These are phyloP conservation scores for Cotesia chilonis DNA, from an alignment of 1,140 invertebrate genomes.

Conservation along the genomic window DNA sequence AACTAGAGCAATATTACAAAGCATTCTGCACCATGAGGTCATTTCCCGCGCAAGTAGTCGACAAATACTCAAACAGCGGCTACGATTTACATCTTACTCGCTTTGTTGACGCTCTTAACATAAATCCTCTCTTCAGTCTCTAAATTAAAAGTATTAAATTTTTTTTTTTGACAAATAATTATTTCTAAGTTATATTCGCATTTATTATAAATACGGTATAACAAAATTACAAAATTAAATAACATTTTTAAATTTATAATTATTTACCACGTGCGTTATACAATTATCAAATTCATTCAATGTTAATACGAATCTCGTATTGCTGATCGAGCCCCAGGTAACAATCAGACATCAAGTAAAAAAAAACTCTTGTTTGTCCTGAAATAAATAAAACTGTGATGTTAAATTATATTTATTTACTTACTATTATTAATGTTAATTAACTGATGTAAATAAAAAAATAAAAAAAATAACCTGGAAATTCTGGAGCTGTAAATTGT, in stretches of 20 bases:
- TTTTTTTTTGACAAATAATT: neutral
- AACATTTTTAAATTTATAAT: conserved; percentile 1
- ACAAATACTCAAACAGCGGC: conserved; percentile 59
- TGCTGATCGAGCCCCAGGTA: conserved; percentile 97
- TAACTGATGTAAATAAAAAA: neutral
- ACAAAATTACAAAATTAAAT: too few species aligned
- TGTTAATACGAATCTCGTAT: conserved; percentile 76
- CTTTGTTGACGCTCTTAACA: conserved; percentile 62
- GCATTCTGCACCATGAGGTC: conserved; percentile 58
- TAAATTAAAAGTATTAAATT: conserved; percentile 25
- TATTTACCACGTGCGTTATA: neutral
- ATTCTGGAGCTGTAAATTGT: conserved; percentile 73
- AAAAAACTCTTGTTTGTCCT: conserved; percentile 79
- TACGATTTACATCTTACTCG: conserved; percentile 63
- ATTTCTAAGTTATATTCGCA: neutral
- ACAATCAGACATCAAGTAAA: conserved; percentile 93
- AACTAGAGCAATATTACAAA: conserved; percentile 58
- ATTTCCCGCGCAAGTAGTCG: conserved; percentile 58
- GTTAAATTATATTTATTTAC: neutral
- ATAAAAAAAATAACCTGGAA: conserved; percentile 62
- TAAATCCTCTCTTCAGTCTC: conserved; percentile 59
- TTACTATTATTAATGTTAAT: neutral
- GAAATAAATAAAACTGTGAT: conserved; percentile 43
- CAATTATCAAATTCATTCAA: conserved; percentile 53
- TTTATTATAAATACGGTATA: too few species aligned